Evolutionary conservation across 2,797 vertebrate species (phyloP).

Genomic region (Brachymystax lenok): DNA sequence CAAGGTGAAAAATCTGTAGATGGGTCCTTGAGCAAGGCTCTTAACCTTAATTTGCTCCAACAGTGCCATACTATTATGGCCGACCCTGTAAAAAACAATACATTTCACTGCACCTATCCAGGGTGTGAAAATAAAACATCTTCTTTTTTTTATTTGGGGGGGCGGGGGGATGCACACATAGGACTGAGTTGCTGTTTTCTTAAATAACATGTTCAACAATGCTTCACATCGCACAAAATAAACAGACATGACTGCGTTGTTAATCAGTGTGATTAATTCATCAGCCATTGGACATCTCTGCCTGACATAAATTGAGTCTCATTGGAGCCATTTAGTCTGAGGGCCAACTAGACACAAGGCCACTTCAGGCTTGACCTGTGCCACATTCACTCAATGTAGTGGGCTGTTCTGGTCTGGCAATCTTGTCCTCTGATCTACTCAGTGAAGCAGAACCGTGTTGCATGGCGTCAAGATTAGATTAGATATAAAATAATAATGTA

Average conservation of each 20-base stretch:
- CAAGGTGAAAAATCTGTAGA: too few relatives aligned
- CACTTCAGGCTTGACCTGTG: background rate
- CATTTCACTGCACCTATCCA: too few relatives aligned
- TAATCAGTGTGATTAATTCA: slow-evolving; percentile 34
- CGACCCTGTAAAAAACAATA: too few relatives aligned
- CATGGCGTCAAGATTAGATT: slow-evolving; percentile 24
- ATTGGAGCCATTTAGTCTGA: slow-evolving; percentile 17
- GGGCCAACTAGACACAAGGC: background rate
- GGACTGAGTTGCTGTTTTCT: slow-evolving; percentile 48
- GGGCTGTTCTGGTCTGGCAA: slow-evolving; percentile 19
- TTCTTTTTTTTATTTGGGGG: background rate
- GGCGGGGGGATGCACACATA: slow-evolving; percentile 1
- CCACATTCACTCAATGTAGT: background rate
- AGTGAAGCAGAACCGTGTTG: slow-evolving; percentile 24
- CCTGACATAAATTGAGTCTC: slow-evolving; percentile 31
- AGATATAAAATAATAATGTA: slow-evolving; percentile 20
- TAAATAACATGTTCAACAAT: slow-evolving; percentile 24
- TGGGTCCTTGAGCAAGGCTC: too few relatives aligned
- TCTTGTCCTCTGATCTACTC: slow-evolving; percentile 32
- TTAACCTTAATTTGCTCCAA: too few relatives aligned
- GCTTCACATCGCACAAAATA: slow-evolving; percentile 21
- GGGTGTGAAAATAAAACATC: too few relatives aligned
- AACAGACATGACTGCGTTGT: slow-evolving; percentile 29
- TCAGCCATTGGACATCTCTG: slow-evolving; percentile 17
- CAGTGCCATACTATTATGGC: too few relatives aligned